Evolutionary conservation across 2,888 invertebrate genomes (phyloP), one percentile per base, ranked within the genome.

Genomic region (Gibbula magus): DNA sequence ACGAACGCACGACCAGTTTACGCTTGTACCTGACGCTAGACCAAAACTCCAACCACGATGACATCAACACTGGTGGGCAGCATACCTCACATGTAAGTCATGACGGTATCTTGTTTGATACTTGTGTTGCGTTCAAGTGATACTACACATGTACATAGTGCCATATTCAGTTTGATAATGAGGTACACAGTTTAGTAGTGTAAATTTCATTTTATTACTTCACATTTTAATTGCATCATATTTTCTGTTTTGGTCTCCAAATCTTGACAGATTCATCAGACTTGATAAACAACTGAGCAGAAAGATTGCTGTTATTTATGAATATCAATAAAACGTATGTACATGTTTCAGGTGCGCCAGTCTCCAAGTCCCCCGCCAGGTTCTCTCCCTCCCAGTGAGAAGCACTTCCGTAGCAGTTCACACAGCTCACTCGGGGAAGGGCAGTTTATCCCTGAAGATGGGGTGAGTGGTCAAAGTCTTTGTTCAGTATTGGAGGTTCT

Each of bases 341-440:
- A 5, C 51, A 2, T 66, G 18, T 79, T 77, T n/a, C 81, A 83
- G 83, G 74, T 39, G 25, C 81, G 85, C 1, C 81, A 89, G 74
- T 87, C 89, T 25, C 89, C 89, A 10, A 90, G 89, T 80, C 91
- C 91, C 8, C 91, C 91, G 2, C 91, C 91, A 4, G 90, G 90
- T 29, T 88, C 87, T 7, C 82, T 90, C 22, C 90, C 90, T 3
- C 85, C 86, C 52, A 86, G 87, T 75, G 87, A 88, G 32, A 82
- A 81, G 20, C 82, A 84, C 61, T 82, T 81, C 52, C 79, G 83
- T 51, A 81, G 80, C 25, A 82, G 79, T 29, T 82, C 83, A 13
- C 67, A 70, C 61, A 77, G 53, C 61, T 76, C 84, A 3, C 70
- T 79, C 0, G 86, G 86, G 29, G 86, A 85, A 22, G 87, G 87